These are phyloP conservation scores for Pleuronectes platessa DNA, from an alignment of 2,113 vertebrate genomes.

Conservation along the genomic window DNA sequence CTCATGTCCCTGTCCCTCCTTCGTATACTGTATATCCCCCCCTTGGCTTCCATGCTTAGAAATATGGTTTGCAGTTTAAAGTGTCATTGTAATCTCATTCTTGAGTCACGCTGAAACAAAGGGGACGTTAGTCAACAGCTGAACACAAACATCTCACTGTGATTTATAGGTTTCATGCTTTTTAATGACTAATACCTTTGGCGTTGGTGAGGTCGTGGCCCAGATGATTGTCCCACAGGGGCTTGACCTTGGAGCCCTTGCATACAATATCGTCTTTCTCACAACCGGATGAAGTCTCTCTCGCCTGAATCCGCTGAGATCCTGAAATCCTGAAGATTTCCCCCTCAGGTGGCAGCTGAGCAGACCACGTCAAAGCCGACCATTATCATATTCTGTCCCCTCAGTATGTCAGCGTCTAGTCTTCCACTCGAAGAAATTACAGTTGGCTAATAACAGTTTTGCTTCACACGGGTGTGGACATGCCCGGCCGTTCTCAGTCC, in stretches of 20 bases:
- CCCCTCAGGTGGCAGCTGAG: conserved; percentile 62
- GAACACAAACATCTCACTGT: not conserved
- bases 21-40: not conserved
- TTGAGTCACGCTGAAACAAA: not conserved
- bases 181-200: conserved; percentile 21
- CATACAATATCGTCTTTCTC: conserved; percentile 60
- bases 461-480: conserved; percentile 21
- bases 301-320: conserved; percentile 62
- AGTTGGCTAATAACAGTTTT: conserved; percentile 59
- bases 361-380: conserved; percentile 58
- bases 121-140: no score
- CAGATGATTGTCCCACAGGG: conserved; percentile 43
- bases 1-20: not conserved
- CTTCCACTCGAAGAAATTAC: conserved; percentile 53
- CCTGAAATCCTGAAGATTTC: conserved; percentile 41
- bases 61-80: not conserved
- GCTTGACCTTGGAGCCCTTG: conserved; percentile 31
- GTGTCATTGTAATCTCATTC: not conserved
- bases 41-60: not conserved
- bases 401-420: conserved; percentile 49
- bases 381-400: conserved; percentile 41
- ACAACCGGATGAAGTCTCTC: conserved; percentile 66
- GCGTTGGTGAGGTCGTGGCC: conserved; percentile 18
- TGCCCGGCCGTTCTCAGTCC: conserved; percentile 31
- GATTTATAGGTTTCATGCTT: conserved; percentile 33